Evolutionary conservation across 2,888 invertebrate species (phyloP).

Genomic region (Crocallis elinguaria): DNA sequence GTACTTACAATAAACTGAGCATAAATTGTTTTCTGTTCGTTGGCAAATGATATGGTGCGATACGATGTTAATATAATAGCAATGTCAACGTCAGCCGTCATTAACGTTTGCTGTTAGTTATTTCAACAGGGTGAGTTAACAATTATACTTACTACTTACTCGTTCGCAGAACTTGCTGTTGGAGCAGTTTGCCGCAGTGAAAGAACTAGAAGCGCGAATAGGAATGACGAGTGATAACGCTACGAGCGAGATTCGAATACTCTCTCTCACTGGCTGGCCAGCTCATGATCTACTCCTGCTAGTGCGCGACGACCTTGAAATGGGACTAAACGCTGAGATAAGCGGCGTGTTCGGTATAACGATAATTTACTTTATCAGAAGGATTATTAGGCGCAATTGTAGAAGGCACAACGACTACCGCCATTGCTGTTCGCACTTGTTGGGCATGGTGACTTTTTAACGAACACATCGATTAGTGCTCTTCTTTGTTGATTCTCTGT

Average conservation of each 20-base stretch:
- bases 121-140: background rate
- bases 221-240: slow-evolving; percentile 56
- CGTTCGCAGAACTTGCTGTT: slow-evolving; percentile 59
- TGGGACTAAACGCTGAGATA: slow-evolving; percentile 53
- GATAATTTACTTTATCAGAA: slow-evolving; percentile 16
- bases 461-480: too few species aligned
- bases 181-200: slow-evolving; percentile 63
- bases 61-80: too few species aligned
- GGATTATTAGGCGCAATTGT: background rate
- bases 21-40: too few species aligned
- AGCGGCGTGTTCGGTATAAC: slow-evolving; percentile 61
- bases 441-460: too few species aligned
- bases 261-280: slow-evolving; percentile 73
- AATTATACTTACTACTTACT: background rate
- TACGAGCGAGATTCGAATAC: slow-evolving; percentile 63
- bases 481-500: background rate
- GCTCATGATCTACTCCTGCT: slow-evolving; percentile 69
- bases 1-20: too few species aligned
- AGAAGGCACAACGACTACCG: too few species aligned
- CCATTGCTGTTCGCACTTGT: too few species aligned
- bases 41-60: too few species aligned
- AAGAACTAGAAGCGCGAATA: slow-evolving; percentile 63
- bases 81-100: too few species aligned
- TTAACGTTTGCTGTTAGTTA: background rate
- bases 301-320: slow-evolving; percentile 56